Conservation (phyloP, 2,888 invertebrate genomes). For the Calliphora vomitoria region DNA sequence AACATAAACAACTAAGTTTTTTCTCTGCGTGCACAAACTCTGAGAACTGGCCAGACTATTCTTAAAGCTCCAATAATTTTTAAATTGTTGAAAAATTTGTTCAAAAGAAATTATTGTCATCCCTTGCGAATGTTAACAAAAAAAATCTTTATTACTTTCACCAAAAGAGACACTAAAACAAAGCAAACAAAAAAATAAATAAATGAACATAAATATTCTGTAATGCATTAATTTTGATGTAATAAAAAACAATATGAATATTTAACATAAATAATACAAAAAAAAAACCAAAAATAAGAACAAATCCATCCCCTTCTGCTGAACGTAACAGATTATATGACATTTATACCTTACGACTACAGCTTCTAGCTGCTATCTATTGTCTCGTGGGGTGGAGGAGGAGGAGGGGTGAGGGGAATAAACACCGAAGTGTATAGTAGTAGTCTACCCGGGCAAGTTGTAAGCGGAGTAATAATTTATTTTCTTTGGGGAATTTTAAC, state of each 20-base stretch:
- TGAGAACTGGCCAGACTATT: not conserved
- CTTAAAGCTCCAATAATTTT: not conserved
- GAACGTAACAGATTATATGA: slow-evolving; percentile 35
- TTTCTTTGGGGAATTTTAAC: slow-evolving; percentile 74
- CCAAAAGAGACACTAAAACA: slow-evolving; percentile 14
- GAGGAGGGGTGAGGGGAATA: not conserved
- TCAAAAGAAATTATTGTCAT: slow-evolving; percentile 38
- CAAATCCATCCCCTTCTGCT: slow-evolving; percentile 48
- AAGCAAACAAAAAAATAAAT: slow-evolving; percentile 21
- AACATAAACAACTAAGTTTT: too few relatives aligned
- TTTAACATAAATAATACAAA: slow-evolving; percentile 18
- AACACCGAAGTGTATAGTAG: not conserved
- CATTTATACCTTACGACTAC: slow-evolving; percentile 29
- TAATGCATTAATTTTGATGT: slow-evolving; percentile 67
- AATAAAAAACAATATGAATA: slow-evolving; percentile 66
- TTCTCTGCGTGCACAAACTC: too few relatives aligned
- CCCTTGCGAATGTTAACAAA: slow-evolving; percentile 19
- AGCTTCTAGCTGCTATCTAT: not conserved
- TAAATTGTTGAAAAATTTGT: slow-evolving; percentile 24
- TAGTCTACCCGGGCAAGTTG: slow-evolving; percentile 19
- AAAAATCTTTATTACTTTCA: slow-evolving; percentile 44
- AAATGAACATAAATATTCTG: slow-evolving; percentile 66
- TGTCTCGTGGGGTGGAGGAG: not conserved
- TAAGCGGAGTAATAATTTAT: slow-evolving; percentile 70
- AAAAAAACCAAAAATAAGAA: slow-evolving; percentile 26